These are phyloP conservation scores for Papilio demoleus DNA, from an alignment of 2,888 invertebrate genomes.

Conservation along the genomic window DNA sequence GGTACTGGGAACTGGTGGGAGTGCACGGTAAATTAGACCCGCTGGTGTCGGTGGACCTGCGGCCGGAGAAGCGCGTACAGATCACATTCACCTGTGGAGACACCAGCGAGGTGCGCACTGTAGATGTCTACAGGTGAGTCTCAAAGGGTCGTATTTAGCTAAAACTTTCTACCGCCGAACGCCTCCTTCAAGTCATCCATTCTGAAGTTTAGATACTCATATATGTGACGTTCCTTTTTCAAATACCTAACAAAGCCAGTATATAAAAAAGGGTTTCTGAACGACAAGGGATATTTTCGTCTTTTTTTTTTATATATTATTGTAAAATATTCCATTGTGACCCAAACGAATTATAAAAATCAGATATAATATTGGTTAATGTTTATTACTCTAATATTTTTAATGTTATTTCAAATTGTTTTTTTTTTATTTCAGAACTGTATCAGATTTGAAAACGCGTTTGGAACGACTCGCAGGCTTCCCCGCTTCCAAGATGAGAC, in stretches of 20 bases:
- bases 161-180: too few species aligned
- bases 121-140: conserved; percentile 87
- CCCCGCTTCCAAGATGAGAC: conserved; percentile 92
- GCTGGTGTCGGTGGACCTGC: conserved; percentile 93
- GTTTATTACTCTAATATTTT: too few species aligned
- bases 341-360: too few species aligned
- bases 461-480: conserved; percentile 92
- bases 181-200: too few species aligned
- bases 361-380: too few species aligned
- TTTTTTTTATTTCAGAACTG: conserved; percentile 89
- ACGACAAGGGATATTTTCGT: not conserved
- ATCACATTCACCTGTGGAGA: conserved; percentile 92
- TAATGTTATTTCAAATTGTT: too few species aligned
- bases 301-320: too few species aligned
- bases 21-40: conserved; percentile 96
- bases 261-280: too few species aligned
- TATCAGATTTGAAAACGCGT: conserved; percentile 91
- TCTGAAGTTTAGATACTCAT: too few species aligned
- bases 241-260: not conserved
- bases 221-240: not conserved
- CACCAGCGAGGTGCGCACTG: conserved; percentile 87
- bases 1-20: conserved; percentile 91
- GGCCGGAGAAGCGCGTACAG: conserved; percentile 93
- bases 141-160: too few species aligned
- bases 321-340: too few species aligned